Base-by-base conservation (phyloP, 2,888 invertebrate species). In the Dione vanillae region DNA sequence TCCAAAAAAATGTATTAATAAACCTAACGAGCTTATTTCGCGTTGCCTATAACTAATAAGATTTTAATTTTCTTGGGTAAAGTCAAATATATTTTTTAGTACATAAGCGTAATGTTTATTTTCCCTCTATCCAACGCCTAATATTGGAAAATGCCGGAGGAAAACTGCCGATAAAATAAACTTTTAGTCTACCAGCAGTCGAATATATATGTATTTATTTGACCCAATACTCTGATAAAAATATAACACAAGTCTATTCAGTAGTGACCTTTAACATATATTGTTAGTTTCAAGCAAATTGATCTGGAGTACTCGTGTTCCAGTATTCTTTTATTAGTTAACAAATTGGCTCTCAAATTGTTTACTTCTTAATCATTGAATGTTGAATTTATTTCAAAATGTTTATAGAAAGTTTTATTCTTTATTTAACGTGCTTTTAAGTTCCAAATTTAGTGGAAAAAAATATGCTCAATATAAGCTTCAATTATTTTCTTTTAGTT, bases 131-230 rank as follows among this genome's bases (percentile, higher is more conserved):
- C 12, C 70, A 68, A 66, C 61, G 58, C 20, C 72, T 62, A 52
- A 70, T 74, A 70, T 74, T 47, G 68, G 68, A 70, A 72, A 72
- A 70, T 27, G 70, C 72, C 70, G 69, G 65, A 72, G 70, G 68
- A 72, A 64, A 72, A 70, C 40, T 68, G 65, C 61, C 67, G 70
- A 69, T 70, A 61, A 74, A 73, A 74, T 74, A 74, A 72, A 74
- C 69, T 74, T 56, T 61, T 56, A 51, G 41, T 41, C 62, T 47
- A 41, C 58, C 67, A 65, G 54, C 66, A 20, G 41, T 72, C 52
- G 62, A 67, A 64, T 49, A 64, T 51, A 16, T 20, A 12, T 54
- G 20, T 69, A 47, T 19, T 37, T 56, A 61, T 69, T 68, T 67
- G 67, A 69, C 65, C 71, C 54, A 65, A 69, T 72, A 67, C 52